Base-by-base conservation (phyloP, 2,797 vertebrate species). In the Micropoecilia bifurca region DNA sequence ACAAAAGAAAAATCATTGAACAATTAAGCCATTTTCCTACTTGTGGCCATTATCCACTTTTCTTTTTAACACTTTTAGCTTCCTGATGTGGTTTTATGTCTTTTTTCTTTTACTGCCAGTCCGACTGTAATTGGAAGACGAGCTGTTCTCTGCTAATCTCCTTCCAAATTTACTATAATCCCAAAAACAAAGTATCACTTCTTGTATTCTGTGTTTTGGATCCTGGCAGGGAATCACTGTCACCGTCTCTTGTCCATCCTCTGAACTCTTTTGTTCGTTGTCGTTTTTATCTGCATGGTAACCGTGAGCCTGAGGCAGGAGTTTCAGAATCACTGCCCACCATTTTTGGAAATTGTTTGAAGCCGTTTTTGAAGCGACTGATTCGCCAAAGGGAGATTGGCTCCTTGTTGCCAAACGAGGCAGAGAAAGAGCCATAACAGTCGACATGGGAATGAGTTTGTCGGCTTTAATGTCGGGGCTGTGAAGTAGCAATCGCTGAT, bases 371-470 rank as follows among this genome's bases (percentile, higher is more conserved):
- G 20, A 69, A 66, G 5, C 8, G 12, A 25, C 10, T 6, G 43
- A 71, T 13, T 6, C 5, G 5, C 25, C 12, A 45, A n/a, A 69
- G 10, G 66, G 39, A 12, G 22, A 43, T 69, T 69, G 20, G 4
- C 66, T 69, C 39, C 66, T n/a, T 28, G 39, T 69, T 69, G 66
- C 36, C 36, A 71, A 71, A 71, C 45, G 39, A 71, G 13, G 10
- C 14, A 45, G 13, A n/a, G 68, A 71, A 71, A 69, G 39, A 12
- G 39, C 5, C 8, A 14, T n/a, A 43, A 28, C 13, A 16, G 68
- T 45, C 39, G 4, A 6, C 41, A 28, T 13, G 39, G 39, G 12
- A 28, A 46, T 28, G 2, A 2, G 25, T 43, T 43, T 46, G 41
- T n/a, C 28, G 6, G 25, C 25, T 71, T 46, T 71, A 43, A 41